Base-by-base conservation (phyloP, 2,113 vertebrate species). In the Salvelinus fontinalis region DNA sequence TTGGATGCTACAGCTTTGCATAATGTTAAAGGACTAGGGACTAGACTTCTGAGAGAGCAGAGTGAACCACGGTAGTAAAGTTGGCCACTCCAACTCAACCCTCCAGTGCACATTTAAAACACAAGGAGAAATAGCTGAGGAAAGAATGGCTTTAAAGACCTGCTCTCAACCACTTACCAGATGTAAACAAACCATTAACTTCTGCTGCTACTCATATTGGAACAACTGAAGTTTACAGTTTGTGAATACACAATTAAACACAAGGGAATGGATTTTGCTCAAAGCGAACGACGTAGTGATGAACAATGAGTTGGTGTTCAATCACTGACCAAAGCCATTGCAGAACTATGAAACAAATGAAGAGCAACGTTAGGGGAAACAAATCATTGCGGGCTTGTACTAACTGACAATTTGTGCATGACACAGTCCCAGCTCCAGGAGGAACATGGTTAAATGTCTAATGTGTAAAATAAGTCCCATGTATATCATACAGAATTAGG, bases 301-400 rank as follows among this genome's bases (percentile, higher is more conserved):
- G 81, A 81, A 87, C 84, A 83, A 82, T 85, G 81, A 76, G 70
- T 22, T 73, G 83, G 83, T 85, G 84, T 88, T 91, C 87, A 88
- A 88, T 92, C 89, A 89, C 77, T 91, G 92, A 89, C 92, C 89
- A 34, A 87, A 88, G 80, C 70, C 79, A 76, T 93, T 87, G 85
- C 75, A 75, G 73, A 88, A 85, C 81, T 76, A 77, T 67, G 83
- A 79, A 82, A 84, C 80, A 89, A 91, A 91, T 88, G 84, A 89
- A 90, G 85, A 85, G 73, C 73, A 88, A 91, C 87, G 88, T 66
- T 79, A 74, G 84, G 85, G 90, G 89, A 90, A 92, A 92, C 89
- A 87, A 91, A 91, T 92, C 89, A 91, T 92, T 93, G 91, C 2
- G 70, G 83, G 75, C 84, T 75, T 76, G 6, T 57, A 85, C 83